Conservation (phyloP, 1,140 invertebrate genomes). For the Physella acuta region DNA sequence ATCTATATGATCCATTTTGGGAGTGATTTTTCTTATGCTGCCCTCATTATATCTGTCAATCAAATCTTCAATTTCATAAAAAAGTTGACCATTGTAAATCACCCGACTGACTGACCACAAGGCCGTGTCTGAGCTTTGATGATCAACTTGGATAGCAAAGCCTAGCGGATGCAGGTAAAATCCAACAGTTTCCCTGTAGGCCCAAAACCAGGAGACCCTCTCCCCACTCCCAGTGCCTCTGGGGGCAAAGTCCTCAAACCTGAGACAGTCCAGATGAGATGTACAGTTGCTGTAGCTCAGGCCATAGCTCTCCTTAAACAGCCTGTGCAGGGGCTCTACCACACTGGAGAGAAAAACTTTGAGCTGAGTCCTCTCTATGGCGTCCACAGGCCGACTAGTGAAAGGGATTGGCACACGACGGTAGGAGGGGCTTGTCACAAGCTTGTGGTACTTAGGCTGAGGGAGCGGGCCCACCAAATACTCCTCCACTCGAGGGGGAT, state of each 20-base stretch:
- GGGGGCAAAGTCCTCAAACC: constrained; percentile 44
- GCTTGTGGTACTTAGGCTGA: constrained; percentile 34
- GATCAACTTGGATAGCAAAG: constrained; percentile 48
- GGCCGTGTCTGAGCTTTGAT: constrained; percentile 34
- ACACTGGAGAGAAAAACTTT: constrained; percentile 34
- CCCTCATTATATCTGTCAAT: constrained; percentile 35
- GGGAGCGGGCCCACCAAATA: constrained; percentile 50
- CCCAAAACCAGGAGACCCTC: constrained; percentile 46
- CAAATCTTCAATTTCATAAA: constrained; percentile 42
- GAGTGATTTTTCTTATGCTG: constrained; percentile 32
- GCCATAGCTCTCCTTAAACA: constrained; percentile 47
- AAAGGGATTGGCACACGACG: constrained; percentile 44
- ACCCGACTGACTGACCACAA: constrained; percentile 44
- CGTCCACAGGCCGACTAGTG: constrained; percentile 41
- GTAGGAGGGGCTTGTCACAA: constrained; percentile 43
- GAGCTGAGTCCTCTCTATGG: constrained; percentile 41
- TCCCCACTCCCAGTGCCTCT: constrained; percentile 40
- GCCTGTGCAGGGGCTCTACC: constrained; percentile 34
- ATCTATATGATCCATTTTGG: constrained; percentile 28
- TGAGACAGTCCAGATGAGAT: constrained; percentile 36
- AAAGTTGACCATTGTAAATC: constrained; percentile 47
- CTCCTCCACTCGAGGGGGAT: constrained; percentile 46
- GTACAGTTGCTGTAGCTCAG: constrained; percentile 50
- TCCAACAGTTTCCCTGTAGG: constrained; percentile 48
- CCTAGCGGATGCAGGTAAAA: constrained; percentile 48